Conservation (phyloP, 2,113 vertebrate genomes). For the Eidolon helvum region DNA sequence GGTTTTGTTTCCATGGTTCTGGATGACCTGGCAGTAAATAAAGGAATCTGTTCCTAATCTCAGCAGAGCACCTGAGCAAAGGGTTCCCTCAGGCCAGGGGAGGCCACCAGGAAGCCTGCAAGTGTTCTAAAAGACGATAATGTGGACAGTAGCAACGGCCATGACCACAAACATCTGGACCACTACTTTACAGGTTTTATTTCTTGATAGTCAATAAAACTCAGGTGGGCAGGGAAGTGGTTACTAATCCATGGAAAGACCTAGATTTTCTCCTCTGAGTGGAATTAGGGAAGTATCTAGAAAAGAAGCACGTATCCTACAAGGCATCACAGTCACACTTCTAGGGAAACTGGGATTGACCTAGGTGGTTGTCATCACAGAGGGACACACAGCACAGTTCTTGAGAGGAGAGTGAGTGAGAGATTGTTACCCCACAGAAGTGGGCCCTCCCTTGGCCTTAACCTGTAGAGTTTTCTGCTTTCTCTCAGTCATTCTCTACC, state of each 20-base stretch:
- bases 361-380: rapidly evolving
- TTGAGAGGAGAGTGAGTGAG: background rate
- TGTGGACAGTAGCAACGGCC: background rate
- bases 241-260: background rate
- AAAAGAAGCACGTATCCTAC: background rate
- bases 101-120: background rate
- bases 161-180: background rate
- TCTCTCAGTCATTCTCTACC: background rate
- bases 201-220: background rate
- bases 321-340: background rate
- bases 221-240: background rate
- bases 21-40: background rate
- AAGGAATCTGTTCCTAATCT: background rate
- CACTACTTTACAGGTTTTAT: background rate
- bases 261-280: background rate
- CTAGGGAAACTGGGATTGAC: background rate
- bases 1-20: background rate
- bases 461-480: background rate
- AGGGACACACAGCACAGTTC: background rate
- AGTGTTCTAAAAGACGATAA: background rate
- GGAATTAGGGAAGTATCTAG: background rate
- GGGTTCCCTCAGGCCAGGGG: background rate
- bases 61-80: rapidly evolving
- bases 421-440: background rate
- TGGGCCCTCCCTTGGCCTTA: background rate